Evolutionary conservation across 2,888 invertebrate genomes (phyloP).

Genomic region (Xanthia togata): DNA sequence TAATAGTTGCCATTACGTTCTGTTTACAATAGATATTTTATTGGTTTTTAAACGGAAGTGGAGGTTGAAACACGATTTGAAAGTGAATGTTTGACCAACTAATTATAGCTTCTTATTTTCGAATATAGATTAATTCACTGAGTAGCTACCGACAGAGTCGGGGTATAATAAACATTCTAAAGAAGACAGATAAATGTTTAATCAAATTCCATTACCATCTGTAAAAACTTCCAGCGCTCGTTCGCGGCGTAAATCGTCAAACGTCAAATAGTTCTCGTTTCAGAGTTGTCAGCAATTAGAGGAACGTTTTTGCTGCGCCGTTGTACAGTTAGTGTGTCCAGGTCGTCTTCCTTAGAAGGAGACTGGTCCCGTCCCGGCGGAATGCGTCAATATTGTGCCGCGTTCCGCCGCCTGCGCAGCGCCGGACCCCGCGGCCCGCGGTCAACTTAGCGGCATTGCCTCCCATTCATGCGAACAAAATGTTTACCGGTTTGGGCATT

Average conservation of each 20-base stretch:
- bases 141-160: not conserved
- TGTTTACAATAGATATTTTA: constrained; percentile 55
- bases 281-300: constrained; percentile 80
- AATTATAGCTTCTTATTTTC: constrained; percentile 11
- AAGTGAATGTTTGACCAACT: constrained; percentile 36
- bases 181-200: constrained; percentile 38
- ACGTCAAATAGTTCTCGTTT: constrained; percentile 70
- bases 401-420: constrained; percentile 48
- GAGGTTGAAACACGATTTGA: constrained; percentile 38
- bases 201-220: constrained; percentile 36
- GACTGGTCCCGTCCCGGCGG: constrained; percentile 78
- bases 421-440: constrained; percentile 40
- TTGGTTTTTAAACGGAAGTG: constrained; percentile 49
- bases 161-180: constrained; percentile 6
- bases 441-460: constrained; percentile 65
- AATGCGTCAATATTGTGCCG: constrained; percentile 83
- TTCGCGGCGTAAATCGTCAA: constrained; percentile 53
- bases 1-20: constrained; percentile 50
- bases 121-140: constrained; percentile 30
- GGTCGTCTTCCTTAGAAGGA: constrained; percentile 84
- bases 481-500: constrained; percentile 66
- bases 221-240: constrained; percentile 37
- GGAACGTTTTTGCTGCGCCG: constrained; percentile 77
- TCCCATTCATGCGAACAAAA: constrained; percentile 65
- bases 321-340: constrained; percentile 84